These are phyloP conservation scores for Procapra przewalskii DNA, from an alignment of 2,113 vertebrate species.

Conservation along the genomic window DNA sequence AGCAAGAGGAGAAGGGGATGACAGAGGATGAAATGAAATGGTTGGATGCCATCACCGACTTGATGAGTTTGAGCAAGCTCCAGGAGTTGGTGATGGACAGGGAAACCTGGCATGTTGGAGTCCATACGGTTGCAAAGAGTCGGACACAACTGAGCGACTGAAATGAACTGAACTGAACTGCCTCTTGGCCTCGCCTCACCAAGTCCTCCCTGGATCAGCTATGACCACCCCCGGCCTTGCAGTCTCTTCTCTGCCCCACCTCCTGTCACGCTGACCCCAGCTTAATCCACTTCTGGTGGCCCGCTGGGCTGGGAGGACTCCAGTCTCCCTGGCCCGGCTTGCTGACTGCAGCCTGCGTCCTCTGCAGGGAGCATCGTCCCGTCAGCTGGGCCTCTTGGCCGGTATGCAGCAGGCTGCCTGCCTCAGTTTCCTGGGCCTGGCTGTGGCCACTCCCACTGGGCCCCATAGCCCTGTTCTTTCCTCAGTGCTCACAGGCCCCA, in stretches of 20 bases:
- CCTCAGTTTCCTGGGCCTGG: background rate
- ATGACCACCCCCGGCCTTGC: background rate
- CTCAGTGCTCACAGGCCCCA: rapidly evolving
- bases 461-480: background rate
- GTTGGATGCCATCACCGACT: background rate
- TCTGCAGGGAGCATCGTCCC: rapidly evolving
- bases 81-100: background rate
- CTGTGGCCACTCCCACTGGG: background rate
- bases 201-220: background rate
- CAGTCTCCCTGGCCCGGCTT: background rate
- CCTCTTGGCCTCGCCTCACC: background rate
- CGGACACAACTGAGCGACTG: rapidly evolving
- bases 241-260: background rate
- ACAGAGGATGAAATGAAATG: background rate
- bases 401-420: background rate
- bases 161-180: background rate
- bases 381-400: background rate
- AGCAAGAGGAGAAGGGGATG: background rate
- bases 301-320: background rate
- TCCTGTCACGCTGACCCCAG: background rate
- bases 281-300: background rate
- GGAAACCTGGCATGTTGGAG: background rate
- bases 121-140: background rate
- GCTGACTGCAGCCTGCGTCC: background rate
- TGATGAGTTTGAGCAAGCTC: background rate